Conservation (phyloP, 2,113 vertebrate genomes). For the Todiramphus chloris region DNA sequence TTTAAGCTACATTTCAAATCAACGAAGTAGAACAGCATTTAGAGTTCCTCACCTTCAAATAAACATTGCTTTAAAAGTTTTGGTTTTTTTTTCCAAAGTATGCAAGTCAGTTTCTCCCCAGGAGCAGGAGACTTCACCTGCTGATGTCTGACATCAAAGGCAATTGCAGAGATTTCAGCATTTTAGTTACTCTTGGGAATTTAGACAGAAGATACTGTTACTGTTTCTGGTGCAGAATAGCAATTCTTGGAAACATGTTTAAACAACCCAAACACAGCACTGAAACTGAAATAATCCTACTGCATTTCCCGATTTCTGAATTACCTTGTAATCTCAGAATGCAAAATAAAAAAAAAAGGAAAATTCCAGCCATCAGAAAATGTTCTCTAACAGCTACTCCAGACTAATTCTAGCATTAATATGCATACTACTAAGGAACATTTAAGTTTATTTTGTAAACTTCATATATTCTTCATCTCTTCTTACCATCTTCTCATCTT, state of each 20-base stretch:
- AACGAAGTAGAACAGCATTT: background rate
- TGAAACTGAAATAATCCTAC: background rate
- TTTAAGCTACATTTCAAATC: background rate
- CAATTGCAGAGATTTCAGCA: background rate
- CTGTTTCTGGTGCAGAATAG: background rate
- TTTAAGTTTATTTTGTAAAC: background rate
- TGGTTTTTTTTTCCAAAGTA: background rate
- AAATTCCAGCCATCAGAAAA: background rate
- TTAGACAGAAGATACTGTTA: background rate
- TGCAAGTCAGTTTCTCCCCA: background rate
- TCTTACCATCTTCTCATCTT: slow-evolving; percentile 88
- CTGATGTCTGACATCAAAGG: background rate
- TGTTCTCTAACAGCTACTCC: background rate
- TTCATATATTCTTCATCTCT: background rate
- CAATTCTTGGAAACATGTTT: background rate
- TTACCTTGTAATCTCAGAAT: background rate
- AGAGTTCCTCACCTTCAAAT: background rate
- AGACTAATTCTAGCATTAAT: background rate
- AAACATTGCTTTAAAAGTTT: background rate
- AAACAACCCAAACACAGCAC: background rate
- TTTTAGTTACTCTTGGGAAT: background rate
- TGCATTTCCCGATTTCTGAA: background rate
- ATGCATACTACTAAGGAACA: background rate
- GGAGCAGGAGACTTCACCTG: background rate
- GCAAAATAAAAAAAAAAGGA: background rate